Evolutionary conservation across 2,888 invertebrate genomes (phyloP).

Genomic region (Acronicta psi): DNA sequence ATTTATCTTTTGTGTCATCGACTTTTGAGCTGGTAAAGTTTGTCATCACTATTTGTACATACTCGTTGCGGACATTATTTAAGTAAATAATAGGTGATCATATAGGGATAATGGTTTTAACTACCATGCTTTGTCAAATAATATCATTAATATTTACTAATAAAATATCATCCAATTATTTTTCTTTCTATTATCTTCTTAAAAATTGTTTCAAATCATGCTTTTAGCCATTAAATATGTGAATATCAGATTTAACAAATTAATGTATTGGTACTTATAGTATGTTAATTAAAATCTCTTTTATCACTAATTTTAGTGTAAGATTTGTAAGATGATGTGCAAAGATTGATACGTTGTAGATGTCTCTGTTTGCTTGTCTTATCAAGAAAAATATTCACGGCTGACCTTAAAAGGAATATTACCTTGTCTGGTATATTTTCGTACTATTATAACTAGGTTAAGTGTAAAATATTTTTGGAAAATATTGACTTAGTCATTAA

Average conservation of each 20-base stretch:
- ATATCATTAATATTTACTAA: background rate
- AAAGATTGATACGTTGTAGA: constrained; percentile 60
- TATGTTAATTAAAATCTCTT: background rate
- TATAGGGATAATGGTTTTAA: constrained; percentile 21
- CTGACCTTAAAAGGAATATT: constrained; percentile 61
- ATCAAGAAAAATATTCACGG: constrained; percentile 57
- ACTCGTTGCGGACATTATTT: constrained; percentile 25
- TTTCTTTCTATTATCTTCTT: constrained; percentile 3
- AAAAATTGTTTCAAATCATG: background rate
- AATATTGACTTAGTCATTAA: constrained; percentile 36
- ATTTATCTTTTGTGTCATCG: constrained; percentile 49
- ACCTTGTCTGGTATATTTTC: constrained; percentile 52
- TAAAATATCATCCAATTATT: background rate
- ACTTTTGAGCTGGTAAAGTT: constrained; percentile 27
- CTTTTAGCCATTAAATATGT: constrained; percentile 1
- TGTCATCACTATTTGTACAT: constrained; percentile 29
- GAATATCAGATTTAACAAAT: constrained; percentile 36
- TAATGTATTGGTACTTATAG: background rate
- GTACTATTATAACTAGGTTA: constrained; percentile 50
- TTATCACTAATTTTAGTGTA: constrained; percentile 28
- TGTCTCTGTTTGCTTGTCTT: constrained; percentile 56
- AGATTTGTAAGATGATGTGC: constrained; percentile 43
- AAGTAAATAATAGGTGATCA: constrained; percentile 32
- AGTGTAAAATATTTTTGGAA: constrained; percentile 32
- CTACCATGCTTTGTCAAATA: constrained; percentile 5